Percentiles rank a stretch among this genome's conserved stretches.
phyloP scores from a whole-genome alignment of 2,797 vertebrate genomes.

The Squalus acanthias region DNA sequence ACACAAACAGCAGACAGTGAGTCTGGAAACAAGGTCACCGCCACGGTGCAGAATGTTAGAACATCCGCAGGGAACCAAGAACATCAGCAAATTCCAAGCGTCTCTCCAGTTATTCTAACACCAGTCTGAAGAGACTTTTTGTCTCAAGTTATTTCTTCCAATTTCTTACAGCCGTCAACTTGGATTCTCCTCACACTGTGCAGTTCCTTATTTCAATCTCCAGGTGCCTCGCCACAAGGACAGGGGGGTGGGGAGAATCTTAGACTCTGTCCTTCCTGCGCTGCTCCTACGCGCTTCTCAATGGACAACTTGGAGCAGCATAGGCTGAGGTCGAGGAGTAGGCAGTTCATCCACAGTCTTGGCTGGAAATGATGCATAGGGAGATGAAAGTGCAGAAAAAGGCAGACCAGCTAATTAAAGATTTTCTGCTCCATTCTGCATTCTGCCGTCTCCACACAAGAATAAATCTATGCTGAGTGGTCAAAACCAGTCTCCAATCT shows the following conservation, averaged over 20 bases:
- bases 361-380: neutral
- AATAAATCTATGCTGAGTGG: neutral
- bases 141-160: no score
- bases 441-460: neutral
- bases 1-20: no score
- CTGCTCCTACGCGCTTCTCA: no score
- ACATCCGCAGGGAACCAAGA: no score
- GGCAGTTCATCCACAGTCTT: neutral
- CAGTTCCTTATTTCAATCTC: neutral
- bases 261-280: no score
- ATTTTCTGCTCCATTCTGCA: neutral
- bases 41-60: no score
- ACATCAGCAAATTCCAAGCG: no score
- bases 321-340: no score
- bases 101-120: no score
- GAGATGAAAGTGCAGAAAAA: neutral
- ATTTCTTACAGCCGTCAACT: neutral
- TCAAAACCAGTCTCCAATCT: neutral
- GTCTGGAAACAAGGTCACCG: no score
- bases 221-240: neutral
- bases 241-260: neutral
- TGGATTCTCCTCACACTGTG: neutral
- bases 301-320: neutral
- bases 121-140: no score
- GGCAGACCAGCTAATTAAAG: neutral